Evolutionary conservation across 2,113 vertebrate species (phyloP).

Genomic region (Colaptes auratus): DNA sequence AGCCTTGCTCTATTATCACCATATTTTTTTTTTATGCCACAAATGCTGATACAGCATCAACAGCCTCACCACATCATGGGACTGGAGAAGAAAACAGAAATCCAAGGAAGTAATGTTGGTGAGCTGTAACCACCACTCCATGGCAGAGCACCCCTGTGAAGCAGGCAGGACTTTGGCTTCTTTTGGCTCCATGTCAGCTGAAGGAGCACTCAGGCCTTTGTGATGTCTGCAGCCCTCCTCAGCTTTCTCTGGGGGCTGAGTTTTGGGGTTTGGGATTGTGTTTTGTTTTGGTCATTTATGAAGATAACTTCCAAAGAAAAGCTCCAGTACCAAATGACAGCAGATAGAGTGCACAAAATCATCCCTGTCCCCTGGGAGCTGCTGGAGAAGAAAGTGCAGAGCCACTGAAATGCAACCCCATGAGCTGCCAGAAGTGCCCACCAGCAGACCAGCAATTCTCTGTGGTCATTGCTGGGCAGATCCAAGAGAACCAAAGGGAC

Average conservation of each 20-base stretch:
- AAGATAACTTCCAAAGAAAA: slow-evolving; percentile 48
- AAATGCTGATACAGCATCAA: slow-evolving; percentile 61
- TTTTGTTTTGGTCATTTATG: slow-evolving; percentile 39
- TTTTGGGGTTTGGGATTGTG: slow-evolving; percentile 22
- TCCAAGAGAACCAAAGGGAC: not conserved
- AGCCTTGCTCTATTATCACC: slow-evolving; percentile 15
- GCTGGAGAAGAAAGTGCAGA: not conserved
- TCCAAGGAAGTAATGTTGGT: not conserved
- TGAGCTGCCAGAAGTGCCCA: not conserved
- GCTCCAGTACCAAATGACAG: slow-evolving; percentile 49
- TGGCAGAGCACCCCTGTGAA: not conserved
- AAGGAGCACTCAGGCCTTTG: not conserved
- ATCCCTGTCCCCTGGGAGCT: slow-evolving; percentile 29
- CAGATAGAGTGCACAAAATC: slow-evolving; percentile 22
- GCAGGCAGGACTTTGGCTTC: not conserved
- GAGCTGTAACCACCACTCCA: slow-evolving; percentile 27
- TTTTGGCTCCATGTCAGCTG: not conserved
- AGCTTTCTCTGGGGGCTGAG: slow-evolving; percentile 2
- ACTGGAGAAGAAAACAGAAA: not conserved
- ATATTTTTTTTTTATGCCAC: slow-evolving; percentile 3
- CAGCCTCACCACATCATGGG: slow-evolving; percentile 41
- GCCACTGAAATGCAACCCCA: slow-evolving; percentile 22
- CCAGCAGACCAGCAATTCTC: not conserved
- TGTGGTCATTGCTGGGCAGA: slow-evolving; percentile 1
- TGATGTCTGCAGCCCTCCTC: not conserved